These are phyloP conservation scores for Temnothorax rugatulus DNA, from an alignment of 2,888 invertebrate species.

Conservation along the genomic window DNA sequence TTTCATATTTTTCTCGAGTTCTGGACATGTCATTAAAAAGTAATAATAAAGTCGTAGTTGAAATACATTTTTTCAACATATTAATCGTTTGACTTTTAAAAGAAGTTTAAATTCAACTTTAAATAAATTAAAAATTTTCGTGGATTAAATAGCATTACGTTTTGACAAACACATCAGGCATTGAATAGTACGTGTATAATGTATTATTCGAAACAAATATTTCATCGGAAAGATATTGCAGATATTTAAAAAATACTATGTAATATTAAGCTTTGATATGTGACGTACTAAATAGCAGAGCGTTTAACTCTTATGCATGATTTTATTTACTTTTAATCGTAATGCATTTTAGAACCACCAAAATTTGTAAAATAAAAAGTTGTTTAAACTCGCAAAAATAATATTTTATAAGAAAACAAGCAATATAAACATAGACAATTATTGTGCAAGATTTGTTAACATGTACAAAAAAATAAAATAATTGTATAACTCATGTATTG, in stretches of 20 bases:
- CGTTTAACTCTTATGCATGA: not conserved
- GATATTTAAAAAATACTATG: not conserved
- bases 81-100: not conserved
- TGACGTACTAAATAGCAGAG: not conserved
- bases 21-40: not conserved
- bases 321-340: conserved; percentile 25
- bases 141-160: conserved; percentile 38
- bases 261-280: conserved; percentile 18
- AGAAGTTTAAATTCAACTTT: not conserved
- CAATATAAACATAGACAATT: conserved; percentile 6
- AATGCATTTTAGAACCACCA: conserved; percentile 37
- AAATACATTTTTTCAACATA: conserved; percentile 14
- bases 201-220: not conserved
- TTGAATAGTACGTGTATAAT: not conserved
- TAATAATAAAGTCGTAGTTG: not conserved
- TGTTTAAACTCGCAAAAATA: conserved; percentile 16
- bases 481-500: not conserved
- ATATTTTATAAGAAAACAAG: conserved; percentile 12
- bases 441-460: conserved; percentile 21
- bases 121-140: conserved; percentile 36
- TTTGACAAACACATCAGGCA: not conserved
- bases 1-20: conserved; percentile 21
- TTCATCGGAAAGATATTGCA: not conserved
- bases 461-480: conserved; percentile 31
- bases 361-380: conserved; percentile 34